Base-by-base conservation (phyloP, 2,797 vertebrate species). In the Enteromius paludinosus region DNA sequence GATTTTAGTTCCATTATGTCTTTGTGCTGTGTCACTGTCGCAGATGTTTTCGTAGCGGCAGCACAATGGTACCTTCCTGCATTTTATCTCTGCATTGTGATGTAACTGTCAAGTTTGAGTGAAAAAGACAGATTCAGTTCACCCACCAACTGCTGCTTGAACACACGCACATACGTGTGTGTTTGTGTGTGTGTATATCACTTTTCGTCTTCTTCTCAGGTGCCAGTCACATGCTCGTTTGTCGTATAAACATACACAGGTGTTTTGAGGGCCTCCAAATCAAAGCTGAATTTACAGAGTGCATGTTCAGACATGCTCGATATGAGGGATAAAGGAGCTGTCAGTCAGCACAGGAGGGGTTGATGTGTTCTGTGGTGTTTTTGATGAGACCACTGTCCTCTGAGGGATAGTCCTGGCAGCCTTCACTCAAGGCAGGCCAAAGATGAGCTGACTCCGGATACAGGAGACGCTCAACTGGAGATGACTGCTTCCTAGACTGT, bases 191-290 rank as follows among this genome's bases (percentile, higher is more conserved):
- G 90, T 91, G 52, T 56, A 14, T 47, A 61, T 83, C 38, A 49
- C 52, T 33, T 69, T 61, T 61, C 28, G 35, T 54, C 18, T 28
- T 64, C 41, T 73, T 54, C 30, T 49, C 87, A 83, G 89, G 85
- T 88, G 89, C 90, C 90, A 91, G 89, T 85, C 76, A 75, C 47
- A 59, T 33, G 4, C 33, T 41, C 15, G 61, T 66, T 17, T 59
- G 64, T 41, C 47, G 68, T 52, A 17, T 30, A 69, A 76, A 75
- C 72, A 76, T 59, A 59, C 62, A 68, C 72, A 76, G 62, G 62
- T 54, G 70, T 35, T 72, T 61, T 65, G 33, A 72, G 14, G 66
- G 38, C 43, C 56, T 78, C 30, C 15, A 41, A 56, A 81, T 64
- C 85, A 43, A 61, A 83, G 69, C 30, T 54, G 23, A 70, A 49